Evolutionary conservation across 2,888 invertebrate species (phyloP).

Genomic region (Dasypogon diadema): DNA sequence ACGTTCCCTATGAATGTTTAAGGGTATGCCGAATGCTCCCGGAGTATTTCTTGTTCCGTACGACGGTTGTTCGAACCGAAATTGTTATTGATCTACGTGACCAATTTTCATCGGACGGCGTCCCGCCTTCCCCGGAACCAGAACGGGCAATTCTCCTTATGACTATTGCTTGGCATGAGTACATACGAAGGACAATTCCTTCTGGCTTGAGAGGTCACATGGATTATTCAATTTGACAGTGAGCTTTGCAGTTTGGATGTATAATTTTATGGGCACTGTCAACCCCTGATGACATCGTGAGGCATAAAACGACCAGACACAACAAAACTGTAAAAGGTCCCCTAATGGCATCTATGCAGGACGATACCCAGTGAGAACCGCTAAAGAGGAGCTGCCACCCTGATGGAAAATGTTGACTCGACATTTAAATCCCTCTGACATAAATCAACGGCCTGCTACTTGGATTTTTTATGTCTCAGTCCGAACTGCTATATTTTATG

Average conservation of each 20-base stretch:
- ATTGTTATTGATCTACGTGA: constrained; percentile 49
- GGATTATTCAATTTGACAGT: background rate
- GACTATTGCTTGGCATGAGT: constrained; percentile 17
- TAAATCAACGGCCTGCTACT: background rate
- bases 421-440: no score
- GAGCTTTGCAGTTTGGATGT: constrained; percentile 2
- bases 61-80: background rate
- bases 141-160: background rate
- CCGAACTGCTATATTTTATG: constrained; percentile 1
- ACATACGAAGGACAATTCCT: constrained; percentile 14
- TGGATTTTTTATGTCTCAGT: constrained; percentile 8
- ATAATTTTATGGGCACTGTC: constrained; percentile 23
- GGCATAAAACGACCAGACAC: background rate
- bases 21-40: background rate
- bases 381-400: no score
- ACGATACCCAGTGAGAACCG: background rate
- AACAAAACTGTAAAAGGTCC: constrained; percentile 15
- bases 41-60: background rate
- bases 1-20: constrained; percentile 17
- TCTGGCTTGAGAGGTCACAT: background rate
- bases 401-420: no score
- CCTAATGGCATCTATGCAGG: constrained; percentile 1
- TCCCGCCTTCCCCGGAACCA: background rate
- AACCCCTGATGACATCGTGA: background rate
- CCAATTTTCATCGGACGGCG: constrained; percentile 31